Conservation (phyloP, 2,797 vertebrate genomes). For the Picus viridis region DNA sequence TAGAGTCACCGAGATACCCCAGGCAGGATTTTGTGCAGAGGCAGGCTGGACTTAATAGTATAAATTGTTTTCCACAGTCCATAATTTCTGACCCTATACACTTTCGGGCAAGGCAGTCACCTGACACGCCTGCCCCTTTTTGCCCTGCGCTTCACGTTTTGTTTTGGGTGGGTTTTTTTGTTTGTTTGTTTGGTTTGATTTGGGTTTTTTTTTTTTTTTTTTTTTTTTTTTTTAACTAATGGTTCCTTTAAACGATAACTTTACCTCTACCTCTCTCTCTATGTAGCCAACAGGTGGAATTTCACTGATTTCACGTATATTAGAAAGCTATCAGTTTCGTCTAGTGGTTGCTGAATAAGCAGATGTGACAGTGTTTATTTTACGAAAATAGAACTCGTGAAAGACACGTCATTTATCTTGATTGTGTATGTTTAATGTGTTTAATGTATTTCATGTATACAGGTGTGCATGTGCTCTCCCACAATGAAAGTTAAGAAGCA, state of each 20-base stretch:
- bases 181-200: too few relatives aligned
- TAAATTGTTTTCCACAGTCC: background rate
- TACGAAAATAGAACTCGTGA: slow-evolving; percentile 19
- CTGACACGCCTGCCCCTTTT: background rate
- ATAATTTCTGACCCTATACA: background rate
- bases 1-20: background rate
- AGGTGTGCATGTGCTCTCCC: background rate
- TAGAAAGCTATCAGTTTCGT: slow-evolving; percentile 16
- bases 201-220: too few relatives aligned
- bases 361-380: slow-evolving; percentile 33
- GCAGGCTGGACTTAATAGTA: background rate
- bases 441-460: background rate
- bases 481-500: background rate
- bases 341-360: slow-evolving; percentile 17
- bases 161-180: too few relatives aligned
- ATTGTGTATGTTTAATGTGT: background rate
- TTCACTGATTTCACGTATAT: background rate
- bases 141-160: accelerated
- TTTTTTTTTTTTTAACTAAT: too few relatives aligned
- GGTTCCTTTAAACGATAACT: background rate
- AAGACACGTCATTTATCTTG: slow-evolving; percentile 35
- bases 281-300: slow-evolving; percentile 33
- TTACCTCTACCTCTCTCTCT: background rate
- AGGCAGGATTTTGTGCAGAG: background rate
- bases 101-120: background rate